These are phyloP conservation scores for Burhinus oedicnemus DNA, from an alignment of 2,113 vertebrate genomes.

Conservation along the genomic window DNA sequence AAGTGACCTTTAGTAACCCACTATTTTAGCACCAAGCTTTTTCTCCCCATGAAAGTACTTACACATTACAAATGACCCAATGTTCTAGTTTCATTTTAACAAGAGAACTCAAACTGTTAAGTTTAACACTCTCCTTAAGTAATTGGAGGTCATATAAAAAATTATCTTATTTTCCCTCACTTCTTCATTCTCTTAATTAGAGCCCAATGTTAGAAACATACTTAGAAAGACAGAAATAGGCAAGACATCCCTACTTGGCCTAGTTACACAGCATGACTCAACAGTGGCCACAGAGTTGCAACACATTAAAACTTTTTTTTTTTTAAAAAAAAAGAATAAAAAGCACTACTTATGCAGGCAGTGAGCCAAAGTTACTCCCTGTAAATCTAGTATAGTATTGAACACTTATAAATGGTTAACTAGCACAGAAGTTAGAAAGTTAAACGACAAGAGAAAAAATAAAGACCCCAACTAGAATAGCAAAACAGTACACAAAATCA, in stretches of 20 bases:
- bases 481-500: background rate
- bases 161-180: background rate
- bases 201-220: constrained; percentile 52
- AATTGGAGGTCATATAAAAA: constrained; percentile 9
- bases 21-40: background rate
- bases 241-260: constrained; percentile 41
- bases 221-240: constrained; percentile 53
- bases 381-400: constrained; percentile 3
- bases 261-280: constrained; percentile 48
- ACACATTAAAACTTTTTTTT: constrained; percentile 15
- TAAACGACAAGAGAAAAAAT: background rate
- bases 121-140: background rate
- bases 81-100: background rate
- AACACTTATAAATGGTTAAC: background rate
- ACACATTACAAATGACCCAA: background rate
- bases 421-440: background rate
- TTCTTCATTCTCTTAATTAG: constrained; percentile 49
- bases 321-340: background rate
- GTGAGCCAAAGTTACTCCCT: background rate
- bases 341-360: background rate
- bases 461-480: background rate
- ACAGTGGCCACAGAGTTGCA: constrained; percentile 25
- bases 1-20: background rate
- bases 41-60: background rate
- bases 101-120: constrained; percentile 2